Evolutionary conservation across 1,140 invertebrate species (phyloP), one percentile per base, ranked within the genome.

Genomic region (Drosophila nigromelanica): DNA sequence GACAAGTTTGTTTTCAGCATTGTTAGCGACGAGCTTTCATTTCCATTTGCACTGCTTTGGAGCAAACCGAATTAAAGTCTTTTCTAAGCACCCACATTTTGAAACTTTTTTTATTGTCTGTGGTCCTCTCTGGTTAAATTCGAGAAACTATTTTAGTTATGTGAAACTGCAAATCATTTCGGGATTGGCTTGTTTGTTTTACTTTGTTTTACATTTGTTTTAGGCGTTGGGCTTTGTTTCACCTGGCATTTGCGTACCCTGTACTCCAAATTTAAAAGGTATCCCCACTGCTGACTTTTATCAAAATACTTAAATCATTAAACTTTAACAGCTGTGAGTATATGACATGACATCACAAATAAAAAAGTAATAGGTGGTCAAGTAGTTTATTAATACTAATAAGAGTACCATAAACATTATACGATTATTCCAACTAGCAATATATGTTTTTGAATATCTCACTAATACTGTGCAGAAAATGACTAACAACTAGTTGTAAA

Each of bases 151-250:
- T 73, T 73, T 54, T 27, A 60, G 47, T 48, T 68, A 73, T 68
- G 55, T 48, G 48, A 47, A 73, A 60, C 70, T 68, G 48, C 39
- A 73, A 68, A 68, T 73, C 40, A 73, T 69, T 56, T 73, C 50
- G 42, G 18, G 30, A 61, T 68, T 54, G 50, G 40, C 60, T 73
- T 61, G 50, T 69, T 61, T 54, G 27, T 48, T 60, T 52, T 43
- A 37, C 48, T 59, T 72, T 51, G 69, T 45, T 66, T 18, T 43
- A 56, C 52, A 71, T 11, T 42, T 64, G 43, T 42, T 58, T 35
- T n/a, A 4, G 30, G 24, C 27, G 37, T 24, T 37, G 42, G 6
- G 7, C 14, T 5, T 24, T 60, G 58, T 14, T 48, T 18, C 18
- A 60, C 30, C 56, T 47, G 42, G 4, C 43, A 12, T 58, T 21